Conservation (phyloP, 1,140 invertebrate genomes). For the Camponotus pennsylvanicus region DNA sequence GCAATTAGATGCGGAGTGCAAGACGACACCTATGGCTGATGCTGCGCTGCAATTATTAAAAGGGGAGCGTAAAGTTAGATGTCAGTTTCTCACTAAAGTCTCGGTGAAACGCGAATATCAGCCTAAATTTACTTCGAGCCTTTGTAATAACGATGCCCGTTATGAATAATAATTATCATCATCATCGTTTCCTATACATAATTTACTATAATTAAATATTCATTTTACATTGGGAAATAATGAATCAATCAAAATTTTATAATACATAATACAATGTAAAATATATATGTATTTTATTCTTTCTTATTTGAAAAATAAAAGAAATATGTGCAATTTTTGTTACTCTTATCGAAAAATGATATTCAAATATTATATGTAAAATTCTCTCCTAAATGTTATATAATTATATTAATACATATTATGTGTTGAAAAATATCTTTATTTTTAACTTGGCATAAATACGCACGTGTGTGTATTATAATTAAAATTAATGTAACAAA, state of each 20-base stretch:
- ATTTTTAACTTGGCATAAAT: too few species aligned
- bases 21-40: slow-evolving; percentile 45
- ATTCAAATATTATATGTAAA: background rate
- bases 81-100: background rate
- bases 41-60: slow-evolving; percentile 47
- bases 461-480: too few species aligned
- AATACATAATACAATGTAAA: background rate
- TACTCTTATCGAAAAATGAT: background rate
- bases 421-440: too few species aligned
- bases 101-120: slow-evolving; percentile 20
- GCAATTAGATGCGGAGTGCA: slow-evolving; percentile 56
- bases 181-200: slow-evolving; percentile 16
- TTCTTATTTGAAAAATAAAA: background rate
- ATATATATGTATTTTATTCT: background rate
- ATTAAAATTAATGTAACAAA: too few species aligned
- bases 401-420: too few species aligned
- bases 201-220: background rate
- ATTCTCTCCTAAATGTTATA: too few species aligned
- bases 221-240: background rate
- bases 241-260: background rate
- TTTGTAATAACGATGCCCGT: slow-evolving; percentile 25
- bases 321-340: background rate
- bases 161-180: slow-evolving; percentile 61
- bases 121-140: slow-evolving; percentile 48
- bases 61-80: slow-evolving; percentile 26